These are phyloP conservation scores for Philereme vetulata DNA, from an alignment of 2,888 invertebrate genomes.

Conservation along the genomic window DNA sequence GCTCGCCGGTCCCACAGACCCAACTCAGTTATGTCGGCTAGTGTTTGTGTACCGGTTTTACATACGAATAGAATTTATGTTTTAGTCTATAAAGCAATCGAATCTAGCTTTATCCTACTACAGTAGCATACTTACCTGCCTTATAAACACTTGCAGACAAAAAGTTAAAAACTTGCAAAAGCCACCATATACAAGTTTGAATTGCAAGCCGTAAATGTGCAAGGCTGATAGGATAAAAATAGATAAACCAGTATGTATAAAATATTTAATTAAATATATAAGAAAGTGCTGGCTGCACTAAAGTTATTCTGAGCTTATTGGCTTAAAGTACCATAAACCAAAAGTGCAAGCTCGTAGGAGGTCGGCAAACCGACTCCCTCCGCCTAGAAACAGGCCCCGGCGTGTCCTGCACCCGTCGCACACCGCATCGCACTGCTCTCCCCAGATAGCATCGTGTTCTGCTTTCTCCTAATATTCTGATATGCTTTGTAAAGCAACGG, in stretches of 20 bases:
- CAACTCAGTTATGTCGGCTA: slow-evolving; percentile 14
- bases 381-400: slow-evolving; percentile 30
- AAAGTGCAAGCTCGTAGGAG: slow-evolving; percentile 46
- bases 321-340: no score
- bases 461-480: slow-evolving; percentile 22
- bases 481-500: slow-evolving; percentile 7
- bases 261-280: no score
- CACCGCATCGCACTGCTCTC: slow-evolving; percentile 22
- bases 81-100: slow-evolving; percentile 4
- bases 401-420: slow-evolving; percentile 20
- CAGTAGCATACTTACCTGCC: no score
- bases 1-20: slow-evolving; percentile 11
- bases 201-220: no score
- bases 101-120: no score
- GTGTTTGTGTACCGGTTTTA: slow-evolving; percentile 19
- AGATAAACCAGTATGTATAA: no score
- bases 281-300: no score
- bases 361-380: slow-evolving; percentile 53
- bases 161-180: neutral
- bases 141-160: neutral
- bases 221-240: no score
- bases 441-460: slow-evolving; percentile 27
- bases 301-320: no score
- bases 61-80: slow-evolving; percentile 7
- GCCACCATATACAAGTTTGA: no score